These are phyloP conservation scores for Fopius arisanus DNA, from an alignment of 1,140 invertebrate genomes.

Conservation along the genomic window DNA sequence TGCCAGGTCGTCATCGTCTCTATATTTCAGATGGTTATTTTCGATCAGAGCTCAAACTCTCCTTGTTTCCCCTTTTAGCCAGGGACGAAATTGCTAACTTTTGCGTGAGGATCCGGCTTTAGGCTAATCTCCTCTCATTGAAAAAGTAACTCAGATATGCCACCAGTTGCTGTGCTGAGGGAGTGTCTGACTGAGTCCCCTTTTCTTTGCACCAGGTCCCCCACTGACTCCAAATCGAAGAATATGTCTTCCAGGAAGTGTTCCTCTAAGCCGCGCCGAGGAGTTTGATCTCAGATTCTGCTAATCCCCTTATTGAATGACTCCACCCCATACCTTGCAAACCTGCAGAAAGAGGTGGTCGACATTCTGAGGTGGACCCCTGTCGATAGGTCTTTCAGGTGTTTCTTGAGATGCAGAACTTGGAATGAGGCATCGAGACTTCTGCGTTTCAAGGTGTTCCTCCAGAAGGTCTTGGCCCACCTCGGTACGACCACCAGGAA, in stretches of 20 bases:
- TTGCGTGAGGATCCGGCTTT: constrained; percentile 19
- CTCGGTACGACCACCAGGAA: constrained; percentile 27
- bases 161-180: neutral
- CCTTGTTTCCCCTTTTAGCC: neutral
- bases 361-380: constrained; percentile 15
- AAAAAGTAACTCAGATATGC: constrained; percentile 12
- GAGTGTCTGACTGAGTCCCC: neutral
- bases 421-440: neutral
- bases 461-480: constrained; percentile 17
- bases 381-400: constrained; percentile 33
- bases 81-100: constrained; percentile 26
- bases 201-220: neutral
- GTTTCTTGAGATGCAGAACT: neutral
- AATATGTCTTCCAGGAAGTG: constrained; percentile 23
- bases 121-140: constrained; percentile 7
- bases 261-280: constrained; percentile 32
- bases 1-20: constrained; percentile 19
- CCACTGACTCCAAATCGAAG: constrained; percentile 31
- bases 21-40: constrained; percentile 21
- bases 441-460: neutral
- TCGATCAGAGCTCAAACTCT: neutral
- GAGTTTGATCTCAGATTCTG: constrained; percentile 13
- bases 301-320: constrained; percentile 11
- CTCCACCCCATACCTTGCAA: constrained; percentile 33
- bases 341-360: neutral